Evolutionary conservation across 2,113 vertebrate genomes (phyloP).

Genomic region (Ctenomys sociabilis): DNA sequence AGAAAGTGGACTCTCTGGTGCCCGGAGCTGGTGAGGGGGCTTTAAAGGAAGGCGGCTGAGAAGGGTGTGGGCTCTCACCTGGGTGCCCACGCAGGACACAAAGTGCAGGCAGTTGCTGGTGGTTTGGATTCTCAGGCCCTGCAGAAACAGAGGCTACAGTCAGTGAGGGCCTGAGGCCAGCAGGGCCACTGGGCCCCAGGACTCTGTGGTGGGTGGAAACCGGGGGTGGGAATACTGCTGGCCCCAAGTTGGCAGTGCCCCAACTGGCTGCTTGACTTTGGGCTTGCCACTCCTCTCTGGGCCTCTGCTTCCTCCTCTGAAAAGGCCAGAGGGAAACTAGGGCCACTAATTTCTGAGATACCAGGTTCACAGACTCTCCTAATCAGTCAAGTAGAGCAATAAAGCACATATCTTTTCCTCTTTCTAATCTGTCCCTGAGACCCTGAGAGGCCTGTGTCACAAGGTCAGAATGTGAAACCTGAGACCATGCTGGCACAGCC

Average conservation of each 20-base stretch:
- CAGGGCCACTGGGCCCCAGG: neutral
- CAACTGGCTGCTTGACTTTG: neutral
- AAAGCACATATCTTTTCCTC: neutral
- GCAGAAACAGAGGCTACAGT: slow-evolving; percentile 2
- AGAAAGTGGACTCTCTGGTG: neutral
- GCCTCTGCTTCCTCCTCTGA: neutral
- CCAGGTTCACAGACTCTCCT: slow-evolving; percentile 14
- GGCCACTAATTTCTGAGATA: neutral
- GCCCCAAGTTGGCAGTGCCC: neutral
- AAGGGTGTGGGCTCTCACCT: slow-evolving; percentile 85
- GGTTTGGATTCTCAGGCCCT: slow-evolving; percentile 93
- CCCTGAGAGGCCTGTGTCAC: neutral
- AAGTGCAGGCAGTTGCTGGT: slow-evolving; percentile 92
- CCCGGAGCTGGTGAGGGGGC: neutral
- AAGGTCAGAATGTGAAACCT: neutral
- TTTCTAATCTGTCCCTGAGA: neutral
- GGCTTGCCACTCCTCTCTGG: neutral
- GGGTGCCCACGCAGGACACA: slow-evolving; percentile 85
- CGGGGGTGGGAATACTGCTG: neutral
- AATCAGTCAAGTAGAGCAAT: neutral
- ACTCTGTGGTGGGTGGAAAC: neutral
- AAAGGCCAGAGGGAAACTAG: neutral
- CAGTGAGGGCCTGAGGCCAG: neutral
- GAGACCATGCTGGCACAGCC: neutral
- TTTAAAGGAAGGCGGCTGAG: neutral